Evolutionary conservation across 2,888 invertebrate species (phyloP).

Genomic region (Torymus texanus): DNA sequence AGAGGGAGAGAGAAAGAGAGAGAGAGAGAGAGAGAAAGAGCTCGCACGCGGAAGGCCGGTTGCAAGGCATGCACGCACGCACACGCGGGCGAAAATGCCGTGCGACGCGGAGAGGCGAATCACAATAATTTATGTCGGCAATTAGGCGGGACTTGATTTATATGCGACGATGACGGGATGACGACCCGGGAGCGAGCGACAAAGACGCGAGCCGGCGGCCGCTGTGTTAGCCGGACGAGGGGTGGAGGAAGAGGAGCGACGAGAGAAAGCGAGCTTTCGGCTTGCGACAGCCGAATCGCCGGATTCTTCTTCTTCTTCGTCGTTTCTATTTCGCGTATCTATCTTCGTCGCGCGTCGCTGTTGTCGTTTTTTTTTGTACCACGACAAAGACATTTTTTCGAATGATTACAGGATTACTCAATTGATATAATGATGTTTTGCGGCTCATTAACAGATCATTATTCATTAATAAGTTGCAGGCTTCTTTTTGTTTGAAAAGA

Average conservation of each 20-base stretch:
- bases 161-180: slow-evolving; percentile 53
- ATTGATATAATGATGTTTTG: too few relatives aligned
- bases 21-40: slow-evolving; percentile 28
- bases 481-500: too few relatives aligned
- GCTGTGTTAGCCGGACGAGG: not conserved
- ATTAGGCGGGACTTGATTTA: slow-evolving; percentile 58
- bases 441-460: too few relatives aligned
- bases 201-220: slow-evolving; percentile 21
- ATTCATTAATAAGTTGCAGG: too few relatives aligned
- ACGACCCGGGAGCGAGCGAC: slow-evolving; percentile 40
- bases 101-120: slow-evolving; percentile 48
- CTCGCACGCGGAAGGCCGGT: slow-evolving; percentile 51
- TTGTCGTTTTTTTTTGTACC: not conserved
- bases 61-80: not conserved
- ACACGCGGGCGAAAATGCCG: slow-evolving; percentile 43
- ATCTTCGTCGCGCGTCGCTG: not conserved
- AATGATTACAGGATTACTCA: too few relatives aligned
- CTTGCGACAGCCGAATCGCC: slow-evolving; percentile 33
- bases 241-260: slow-evolving; percentile 23
- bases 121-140: slow-evolving; percentile 57
- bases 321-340: slow-evolving; percentile 1
- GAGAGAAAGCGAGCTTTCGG: slow-evolving; percentile 37
- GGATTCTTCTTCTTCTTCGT: slow-evolving; percentile 1
- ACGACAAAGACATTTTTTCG: not conserved
- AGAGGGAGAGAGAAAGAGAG: too few relatives aligned